A percentile compares a stretch with the other conserved stretches of the same genome.
Conservation (phyloP, 2,888 invertebrate genomes). For the Ethmia dodecea region DNA sequence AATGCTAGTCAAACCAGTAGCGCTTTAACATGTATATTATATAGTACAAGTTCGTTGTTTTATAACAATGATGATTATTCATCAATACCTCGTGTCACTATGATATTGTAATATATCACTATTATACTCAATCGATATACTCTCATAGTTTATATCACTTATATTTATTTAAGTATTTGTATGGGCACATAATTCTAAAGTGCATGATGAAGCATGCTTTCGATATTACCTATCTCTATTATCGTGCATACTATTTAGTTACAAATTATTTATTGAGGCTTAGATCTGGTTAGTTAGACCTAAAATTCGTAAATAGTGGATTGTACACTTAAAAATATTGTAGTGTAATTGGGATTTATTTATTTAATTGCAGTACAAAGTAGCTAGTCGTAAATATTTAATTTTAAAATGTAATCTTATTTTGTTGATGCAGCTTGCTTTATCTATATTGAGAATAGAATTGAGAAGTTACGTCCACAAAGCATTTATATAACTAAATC, state of each 20-base stretch:
- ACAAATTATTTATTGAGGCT: too few species aligned
- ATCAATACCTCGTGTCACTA: constrained; percentile 34
- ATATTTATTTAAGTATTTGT: constrained; percentile 22
- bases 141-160: constrained; percentile 35
- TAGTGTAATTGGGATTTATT: constrained; percentile 15
- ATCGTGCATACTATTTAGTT: not conserved
- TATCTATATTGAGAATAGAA: not conserved
- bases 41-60: constrained; percentile 43
- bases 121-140: constrained; percentile 28
- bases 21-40: constrained; percentile 30
- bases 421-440: not conserved
- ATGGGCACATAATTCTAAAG: constrained; percentile 43
- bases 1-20: constrained; percentile 60
- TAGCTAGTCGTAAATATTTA: constrained; percentile 60
- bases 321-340: not conserved
- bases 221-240: constrained; percentile 22
- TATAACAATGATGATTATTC: too few species aligned
- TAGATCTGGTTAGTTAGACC: constrained; percentile 1
- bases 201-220: constrained; percentile 66
- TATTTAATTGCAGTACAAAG: constrained; percentile 53
- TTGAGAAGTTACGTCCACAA: not conserved
- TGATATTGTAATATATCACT: constrained; percentile 14
- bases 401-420: not conserved
- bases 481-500: not conserved
- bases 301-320: not conserved